These are phyloP conservation scores for Colius striatus DNA, from an alignment of 2,113 vertebrate genomes.

Conservation along the genomic window DNA sequence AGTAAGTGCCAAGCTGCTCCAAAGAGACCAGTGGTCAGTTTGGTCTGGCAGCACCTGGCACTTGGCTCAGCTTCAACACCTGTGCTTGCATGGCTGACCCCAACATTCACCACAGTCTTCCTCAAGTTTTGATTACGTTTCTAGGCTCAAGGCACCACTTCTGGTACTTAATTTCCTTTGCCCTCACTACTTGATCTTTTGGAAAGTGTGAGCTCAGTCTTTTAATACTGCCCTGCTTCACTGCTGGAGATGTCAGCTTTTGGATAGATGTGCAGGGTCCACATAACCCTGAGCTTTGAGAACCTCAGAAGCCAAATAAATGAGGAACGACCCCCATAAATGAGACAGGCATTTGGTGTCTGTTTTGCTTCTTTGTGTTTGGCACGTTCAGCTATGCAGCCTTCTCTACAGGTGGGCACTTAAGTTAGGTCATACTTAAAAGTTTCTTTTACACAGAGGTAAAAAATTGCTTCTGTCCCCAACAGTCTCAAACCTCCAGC, in stretches of 20 bases:
- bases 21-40: not conserved
- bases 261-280: not conserved
- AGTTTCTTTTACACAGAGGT: not conserved
- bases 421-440: not conserved
- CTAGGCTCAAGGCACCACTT: not conserved
- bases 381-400: not conserved
- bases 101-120: not conserved
- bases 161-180: not conserved
- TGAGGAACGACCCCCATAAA: not conserved
- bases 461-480: not conserved
- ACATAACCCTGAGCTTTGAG: not conserved
- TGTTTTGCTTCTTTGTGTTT: not conserved
- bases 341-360: not conserved
- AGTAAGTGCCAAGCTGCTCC: not conserved
- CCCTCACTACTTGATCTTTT: not conserved
- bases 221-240: not conserved
- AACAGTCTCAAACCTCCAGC: not conserved
- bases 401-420: not conserved
- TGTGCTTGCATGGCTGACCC: not conserved
- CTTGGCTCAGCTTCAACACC: not conserved
- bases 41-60: rapidly evolving
- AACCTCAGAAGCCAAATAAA: not conserved
- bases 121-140: not conserved
- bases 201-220: not conserved
- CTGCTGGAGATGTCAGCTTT: not conserved